These are phyloP conservation scores for Anseranas semipalmata DNA, from an alignment of 2,113 vertebrate species.

Conservation along the genomic window DNA sequence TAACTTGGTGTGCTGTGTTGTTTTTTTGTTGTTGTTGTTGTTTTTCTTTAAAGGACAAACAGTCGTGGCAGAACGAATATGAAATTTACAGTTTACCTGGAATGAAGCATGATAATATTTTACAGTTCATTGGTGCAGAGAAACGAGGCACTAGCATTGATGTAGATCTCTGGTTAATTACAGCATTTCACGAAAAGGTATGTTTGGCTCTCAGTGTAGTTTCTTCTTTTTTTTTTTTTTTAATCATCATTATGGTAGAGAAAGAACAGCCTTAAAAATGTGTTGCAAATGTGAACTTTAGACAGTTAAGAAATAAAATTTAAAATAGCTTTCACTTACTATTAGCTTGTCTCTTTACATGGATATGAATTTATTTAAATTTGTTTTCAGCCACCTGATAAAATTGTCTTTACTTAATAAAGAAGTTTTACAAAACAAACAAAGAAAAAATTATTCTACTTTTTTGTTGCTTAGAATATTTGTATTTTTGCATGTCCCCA, in stretches of 20 bases:
- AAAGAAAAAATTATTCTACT: neutral
- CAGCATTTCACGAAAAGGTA: slow-evolving; percentile 95
- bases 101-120: slow-evolving; percentile 97
- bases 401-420: neutral
- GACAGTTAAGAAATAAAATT: rapidly evolving
- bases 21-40: neutral
- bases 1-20: neutral
- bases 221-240: neutral
- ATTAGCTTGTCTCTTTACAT: neutral
- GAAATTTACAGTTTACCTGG: slow-evolving; percentile 94
- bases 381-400: neutral
- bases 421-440: neutral
- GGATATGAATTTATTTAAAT: rapidly evolving
- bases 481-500: neutral
- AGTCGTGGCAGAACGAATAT: slow-evolving; percentile 98
- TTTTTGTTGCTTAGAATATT: neutral
- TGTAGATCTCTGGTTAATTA: slow-evolving; percentile 96
- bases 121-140: slow-evolving; percentile 95
- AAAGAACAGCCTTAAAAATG: rapidly evolving
- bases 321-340: rapidly evolving
- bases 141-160: slow-evolving; percentile 93
- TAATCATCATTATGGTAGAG: neutral
- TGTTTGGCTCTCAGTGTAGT: rapidly evolving
- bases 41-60: slow-evolving; percentile 85
- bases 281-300: rapidly evolving